Evolutionary conservation across 2,888 invertebrate genomes (phyloP).

Genomic region (Rhaphigaster nebulosa): DNA sequence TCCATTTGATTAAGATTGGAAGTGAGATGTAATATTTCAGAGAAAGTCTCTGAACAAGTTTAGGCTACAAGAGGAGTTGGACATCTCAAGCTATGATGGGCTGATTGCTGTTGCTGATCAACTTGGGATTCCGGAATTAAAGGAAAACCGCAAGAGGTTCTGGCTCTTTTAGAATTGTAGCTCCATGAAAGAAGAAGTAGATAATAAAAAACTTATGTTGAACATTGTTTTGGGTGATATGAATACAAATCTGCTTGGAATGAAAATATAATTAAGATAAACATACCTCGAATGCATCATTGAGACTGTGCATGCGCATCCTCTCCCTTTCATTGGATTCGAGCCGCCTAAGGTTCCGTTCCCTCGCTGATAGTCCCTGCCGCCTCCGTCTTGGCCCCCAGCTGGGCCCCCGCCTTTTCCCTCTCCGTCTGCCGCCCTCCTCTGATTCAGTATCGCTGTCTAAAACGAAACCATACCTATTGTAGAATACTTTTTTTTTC

Average conservation of each 20-base stretch:
- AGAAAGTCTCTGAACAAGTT: too few relatives aligned
- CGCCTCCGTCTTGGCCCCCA: conserved; percentile 72
- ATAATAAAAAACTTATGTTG: not conserved
- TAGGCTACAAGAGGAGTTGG: too few relatives aligned
- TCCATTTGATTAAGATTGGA: too few relatives aligned
- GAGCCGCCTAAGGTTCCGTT: conserved; percentile 85
- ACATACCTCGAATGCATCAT: conserved; percentile 88
- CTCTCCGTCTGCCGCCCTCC: conserved; percentile 53
- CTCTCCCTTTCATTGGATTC: conserved; percentile 93
- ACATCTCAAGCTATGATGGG: too few relatives aligned
- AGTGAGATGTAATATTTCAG: too few relatives aligned
- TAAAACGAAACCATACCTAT: not conserved
- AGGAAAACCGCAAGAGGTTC: not conserved
- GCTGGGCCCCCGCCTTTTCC: conserved; percentile 60
- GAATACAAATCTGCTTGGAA: not conserved
- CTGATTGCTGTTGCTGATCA: too few relatives aligned
- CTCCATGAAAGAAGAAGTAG: not conserved
- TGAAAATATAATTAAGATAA: not conserved
- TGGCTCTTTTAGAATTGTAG: not conserved
- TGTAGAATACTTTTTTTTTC: not conserved
- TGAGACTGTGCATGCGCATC: conserved; percentile 92
- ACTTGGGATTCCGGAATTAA: too few relatives aligned
- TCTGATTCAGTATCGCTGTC: conserved; percentile 54
- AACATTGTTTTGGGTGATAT: not conserved
- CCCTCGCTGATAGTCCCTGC: conserved; percentile 84